phyloP scores from a whole-genome alignment of 1,140 invertebrate species.

The Anastatus disparis region DNA sequence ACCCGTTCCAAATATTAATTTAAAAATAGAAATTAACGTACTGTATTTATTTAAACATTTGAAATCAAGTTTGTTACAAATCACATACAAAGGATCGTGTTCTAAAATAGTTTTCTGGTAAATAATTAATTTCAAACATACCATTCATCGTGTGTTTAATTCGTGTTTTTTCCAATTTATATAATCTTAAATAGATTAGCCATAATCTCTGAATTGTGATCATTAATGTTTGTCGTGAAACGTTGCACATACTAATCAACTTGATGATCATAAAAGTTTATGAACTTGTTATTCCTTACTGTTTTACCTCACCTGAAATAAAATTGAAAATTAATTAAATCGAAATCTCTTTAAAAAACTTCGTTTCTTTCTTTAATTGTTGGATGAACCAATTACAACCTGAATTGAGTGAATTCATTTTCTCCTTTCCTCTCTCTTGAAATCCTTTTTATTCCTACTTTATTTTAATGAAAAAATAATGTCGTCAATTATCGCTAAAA shows the following conservation, averaged over 20 bases:
- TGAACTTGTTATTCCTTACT: not conserved
- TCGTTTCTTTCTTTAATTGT: not conserved
- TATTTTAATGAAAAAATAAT: not conserved
- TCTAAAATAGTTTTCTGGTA: too few species aligned
- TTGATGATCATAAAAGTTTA: not conserved
- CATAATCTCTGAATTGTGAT: too few species aligned
- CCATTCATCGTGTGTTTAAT: too few species aligned
- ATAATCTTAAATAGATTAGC: too few species aligned
- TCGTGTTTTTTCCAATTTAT: too few species aligned
- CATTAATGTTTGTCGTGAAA: not conserved
- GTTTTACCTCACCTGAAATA: not conserved
- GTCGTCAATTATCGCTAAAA: not conserved
- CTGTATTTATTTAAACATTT: too few species aligned
- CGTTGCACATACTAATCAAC: slow-evolving; percentile 3
- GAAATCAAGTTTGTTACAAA: too few species aligned
- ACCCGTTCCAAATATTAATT: too few species aligned
- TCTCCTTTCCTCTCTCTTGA: not conserved
- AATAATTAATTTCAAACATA: too few species aligned
- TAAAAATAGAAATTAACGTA: too few species aligned
- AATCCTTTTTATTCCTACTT: not conserved
- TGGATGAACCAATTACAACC: slow-evolving; percentile 10
- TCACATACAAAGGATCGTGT: too few species aligned
- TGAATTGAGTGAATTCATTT: not conserved
- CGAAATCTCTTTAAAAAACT: slow-evolving; percentile 15
- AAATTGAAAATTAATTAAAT: slow-evolving; percentile 25